These are phyloP conservation scores for Mormyrus lacerda DNA, from an alignment of 2,113 vertebrate species.

Conservation along the genomic window DNA sequence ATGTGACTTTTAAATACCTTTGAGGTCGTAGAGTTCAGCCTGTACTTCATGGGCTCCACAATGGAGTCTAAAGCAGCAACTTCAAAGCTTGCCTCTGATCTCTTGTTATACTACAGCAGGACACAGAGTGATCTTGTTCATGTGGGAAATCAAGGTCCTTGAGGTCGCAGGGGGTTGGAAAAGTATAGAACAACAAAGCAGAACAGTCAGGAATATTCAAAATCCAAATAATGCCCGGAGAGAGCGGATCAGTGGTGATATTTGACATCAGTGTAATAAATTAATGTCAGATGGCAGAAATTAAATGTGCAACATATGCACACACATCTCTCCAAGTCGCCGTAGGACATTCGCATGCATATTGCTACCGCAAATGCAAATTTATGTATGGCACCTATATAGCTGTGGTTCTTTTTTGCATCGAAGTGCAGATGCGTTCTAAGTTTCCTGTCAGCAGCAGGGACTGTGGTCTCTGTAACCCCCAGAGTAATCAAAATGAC, in stretches of 20 bases:
- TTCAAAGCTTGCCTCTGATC: conserved; percentile 3
- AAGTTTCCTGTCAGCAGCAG: not conserved
- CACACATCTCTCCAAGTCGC: not conserved
- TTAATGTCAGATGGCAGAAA: not conserved
- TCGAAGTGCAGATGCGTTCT: not conserved
- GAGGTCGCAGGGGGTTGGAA: not conserved
- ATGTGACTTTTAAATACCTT: not conserved
- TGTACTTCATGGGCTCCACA: not conserved
- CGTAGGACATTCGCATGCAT: not conserved
- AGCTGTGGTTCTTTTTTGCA: not conserved
- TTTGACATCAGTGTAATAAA: not conserved
- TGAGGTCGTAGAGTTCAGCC: not conserved
- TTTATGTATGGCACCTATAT: not conserved
- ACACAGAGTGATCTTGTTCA: not conserved
- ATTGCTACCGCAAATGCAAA: not conserved
- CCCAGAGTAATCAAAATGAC: not conserved
- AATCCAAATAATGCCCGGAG: not conserved
- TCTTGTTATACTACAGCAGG: not conserved
- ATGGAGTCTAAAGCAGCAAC: not conserved
- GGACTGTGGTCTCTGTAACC: not conserved
- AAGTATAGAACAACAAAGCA: not conserved
- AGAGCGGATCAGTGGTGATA: not conserved
- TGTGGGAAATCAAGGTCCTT: not conserved
- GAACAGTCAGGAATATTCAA: not conserved
- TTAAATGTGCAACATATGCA: not conserved